Evolutionary conservation across 1,140 invertebrate species (phyloP).

Genomic region (Drosophila rhopaloa): DNA sequence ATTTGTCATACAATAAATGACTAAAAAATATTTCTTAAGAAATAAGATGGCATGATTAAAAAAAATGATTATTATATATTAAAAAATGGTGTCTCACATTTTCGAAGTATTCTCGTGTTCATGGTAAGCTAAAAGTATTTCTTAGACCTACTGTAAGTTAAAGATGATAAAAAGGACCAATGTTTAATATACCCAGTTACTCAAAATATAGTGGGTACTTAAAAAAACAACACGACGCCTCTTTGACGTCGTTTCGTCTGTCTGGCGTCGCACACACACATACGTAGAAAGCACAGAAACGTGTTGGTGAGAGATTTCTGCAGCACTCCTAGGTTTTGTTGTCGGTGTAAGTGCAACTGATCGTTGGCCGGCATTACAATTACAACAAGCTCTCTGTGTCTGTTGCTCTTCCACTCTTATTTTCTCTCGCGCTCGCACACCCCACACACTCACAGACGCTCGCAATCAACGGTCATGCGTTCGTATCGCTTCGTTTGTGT

Average conservation of each 20-base stretch:
- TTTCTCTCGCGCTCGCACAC: slow-evolving; percentile 13
- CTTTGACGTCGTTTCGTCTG: slow-evolving; percentile 73
- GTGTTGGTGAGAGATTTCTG: slow-evolving; percentile 42
- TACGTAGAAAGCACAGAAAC: neutral
- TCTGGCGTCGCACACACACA: slow-evolving; percentile 56
- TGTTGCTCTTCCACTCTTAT: slow-evolving; percentile 18
- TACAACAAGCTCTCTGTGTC: slow-evolving; percentile 38
- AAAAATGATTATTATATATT: no score
- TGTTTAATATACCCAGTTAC: neutral
- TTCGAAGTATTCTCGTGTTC: no score
- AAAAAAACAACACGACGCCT: slow-evolving; percentile 25
- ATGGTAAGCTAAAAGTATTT: no score
- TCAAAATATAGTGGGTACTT: slow-evolving; percentile 7
- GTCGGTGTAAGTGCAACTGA: slow-evolving; percentile 47
- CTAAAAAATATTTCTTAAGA: no score
- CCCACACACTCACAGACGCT: slow-evolving; percentile 15
- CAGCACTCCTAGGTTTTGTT: slow-evolving; percentile 33
- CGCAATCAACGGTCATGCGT: slow-evolving; percentile 67
- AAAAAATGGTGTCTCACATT: no score
- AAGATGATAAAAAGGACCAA: no score
- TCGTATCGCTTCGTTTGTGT: slow-evolving; percentile 65
- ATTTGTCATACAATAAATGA: no score
- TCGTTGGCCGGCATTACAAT: slow-evolving; percentile 67
- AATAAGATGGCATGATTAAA: no score
- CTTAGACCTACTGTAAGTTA: no score